Conservation (phyloP, 2,113 vertebrate species). For the Osmerus mordax region DNA sequence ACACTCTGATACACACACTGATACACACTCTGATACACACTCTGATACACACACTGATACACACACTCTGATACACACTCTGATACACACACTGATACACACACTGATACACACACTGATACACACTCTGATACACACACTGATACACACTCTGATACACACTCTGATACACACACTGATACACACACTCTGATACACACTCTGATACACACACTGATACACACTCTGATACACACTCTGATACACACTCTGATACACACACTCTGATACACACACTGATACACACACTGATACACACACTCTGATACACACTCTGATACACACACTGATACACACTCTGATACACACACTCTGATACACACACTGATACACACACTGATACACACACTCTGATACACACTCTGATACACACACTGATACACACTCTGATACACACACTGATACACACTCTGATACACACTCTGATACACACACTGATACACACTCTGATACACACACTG, state of each 20-base stretch:
- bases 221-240: neutral
- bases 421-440: conserved; percentile 16
- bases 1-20: conserved; percentile 28
- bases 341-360: conserved; percentile 21
- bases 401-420: conserved; percentile 16
- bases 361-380: neutral
- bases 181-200: conserved; percentile 30
- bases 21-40: conserved; percentile 18
- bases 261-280: neutral
- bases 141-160: conserved; percentile 13
- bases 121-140: conserved; percentile 4
- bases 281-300: conserved; percentile 15
- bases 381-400: conserved; percentile 16
- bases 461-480: no score
- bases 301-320: conserved; percentile 24
- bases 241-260: neutral
- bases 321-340: neutral
- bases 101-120: neutral
- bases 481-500: no score
- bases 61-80: conserved; percentile 9
- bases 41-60: conserved; percentile 2
- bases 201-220: neutral
- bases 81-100: no score
- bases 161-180: conserved; percentile 5
- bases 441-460: conserved; percentile 22